phyloP scores from a whole-genome alignment of 2,113 vertebrate genomes.

The Podilymbus podiceps region DNA sequence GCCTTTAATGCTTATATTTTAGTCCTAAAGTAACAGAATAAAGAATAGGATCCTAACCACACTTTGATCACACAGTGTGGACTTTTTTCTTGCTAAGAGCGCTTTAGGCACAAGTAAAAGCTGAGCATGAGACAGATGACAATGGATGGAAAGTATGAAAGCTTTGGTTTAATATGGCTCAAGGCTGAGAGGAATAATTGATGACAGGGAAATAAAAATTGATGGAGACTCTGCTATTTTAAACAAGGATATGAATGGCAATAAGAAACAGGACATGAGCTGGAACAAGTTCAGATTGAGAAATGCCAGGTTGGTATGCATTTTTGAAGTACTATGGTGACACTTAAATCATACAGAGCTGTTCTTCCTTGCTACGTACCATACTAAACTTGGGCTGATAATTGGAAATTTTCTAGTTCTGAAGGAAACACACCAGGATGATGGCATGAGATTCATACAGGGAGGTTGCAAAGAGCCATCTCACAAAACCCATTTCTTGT shows the following conservation, averaged over 20 bases:
- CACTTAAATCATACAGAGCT: not conserved
- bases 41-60: not conserved
- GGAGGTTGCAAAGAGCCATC: not conserved
- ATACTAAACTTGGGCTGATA: not conserved
- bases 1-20: not conserved
- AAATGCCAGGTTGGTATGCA: not conserved
- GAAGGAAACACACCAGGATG: not conserved
- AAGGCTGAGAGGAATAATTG: conserved; percentile 27
- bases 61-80: not conserved
- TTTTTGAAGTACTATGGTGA: not conserved
- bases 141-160: conserved; percentile 47
- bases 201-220: conserved; percentile 52
- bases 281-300: conserved; percentile 22
- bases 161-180: conserved; percentile 24
- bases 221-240: conserved; percentile 40
- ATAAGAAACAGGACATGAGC: conserved; percentile 32
- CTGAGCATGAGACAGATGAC: not conserved
- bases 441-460: not conserved
- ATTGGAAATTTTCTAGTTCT: not conserved
- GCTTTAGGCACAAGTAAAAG: not conserved
- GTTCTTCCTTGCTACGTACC: not conserved
- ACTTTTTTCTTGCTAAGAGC: not conserved
- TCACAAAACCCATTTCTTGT: not conserved
- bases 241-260: conserved; percentile 30
- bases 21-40: not conserved